Conservation (phyloP, 2,888 invertebrate species). For the Apantesis nais region DNA sequence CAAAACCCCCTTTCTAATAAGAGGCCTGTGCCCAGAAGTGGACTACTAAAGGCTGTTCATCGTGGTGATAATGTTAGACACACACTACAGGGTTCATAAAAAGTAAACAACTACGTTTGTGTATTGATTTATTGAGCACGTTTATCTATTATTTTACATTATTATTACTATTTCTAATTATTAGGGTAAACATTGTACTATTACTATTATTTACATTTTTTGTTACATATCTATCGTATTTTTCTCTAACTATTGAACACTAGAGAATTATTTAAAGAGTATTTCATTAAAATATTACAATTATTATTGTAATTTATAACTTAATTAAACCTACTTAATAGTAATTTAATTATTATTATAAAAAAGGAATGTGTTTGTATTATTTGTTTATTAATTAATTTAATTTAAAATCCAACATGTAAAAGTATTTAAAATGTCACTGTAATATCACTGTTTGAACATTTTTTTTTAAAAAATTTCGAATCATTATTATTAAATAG, state of each 20-base stretch:
- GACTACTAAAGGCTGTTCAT: too few relatives aligned
- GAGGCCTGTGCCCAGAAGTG: too few relatives aligned
- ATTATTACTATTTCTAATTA: constrained; percentile 48
- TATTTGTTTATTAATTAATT: not conserved
- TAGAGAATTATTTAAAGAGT: constrained; percentile 41
- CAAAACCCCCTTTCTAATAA: too few relatives aligned
- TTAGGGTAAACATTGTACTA: constrained; percentile 56
- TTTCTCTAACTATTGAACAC: constrained; percentile 56
- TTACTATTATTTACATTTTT: constrained; percentile 47
- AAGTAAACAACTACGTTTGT: constrained; percentile 26
- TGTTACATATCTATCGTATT: constrained; percentile 25
- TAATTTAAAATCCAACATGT: not conserved
- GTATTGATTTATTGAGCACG: constrained; percentile 59
- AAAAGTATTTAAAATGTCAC: not conserved
- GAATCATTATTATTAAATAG: not conserved
- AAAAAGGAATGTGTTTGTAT: constrained; percentile 19
- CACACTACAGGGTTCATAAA: not conserved
- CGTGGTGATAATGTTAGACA: too few relatives aligned
- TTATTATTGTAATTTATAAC: constrained; percentile 17
- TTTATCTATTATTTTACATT: constrained; percentile 52
- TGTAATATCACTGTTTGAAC: not conserved
- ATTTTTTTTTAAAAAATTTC: not conserved
- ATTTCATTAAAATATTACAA: constrained; percentile 37
- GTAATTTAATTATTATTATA: constrained; percentile 19
- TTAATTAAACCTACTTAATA: constrained; percentile 24